Conservation (phyloP, 2,797 vertebrate species). For the Limnodromus scolopaceus region DNA sequence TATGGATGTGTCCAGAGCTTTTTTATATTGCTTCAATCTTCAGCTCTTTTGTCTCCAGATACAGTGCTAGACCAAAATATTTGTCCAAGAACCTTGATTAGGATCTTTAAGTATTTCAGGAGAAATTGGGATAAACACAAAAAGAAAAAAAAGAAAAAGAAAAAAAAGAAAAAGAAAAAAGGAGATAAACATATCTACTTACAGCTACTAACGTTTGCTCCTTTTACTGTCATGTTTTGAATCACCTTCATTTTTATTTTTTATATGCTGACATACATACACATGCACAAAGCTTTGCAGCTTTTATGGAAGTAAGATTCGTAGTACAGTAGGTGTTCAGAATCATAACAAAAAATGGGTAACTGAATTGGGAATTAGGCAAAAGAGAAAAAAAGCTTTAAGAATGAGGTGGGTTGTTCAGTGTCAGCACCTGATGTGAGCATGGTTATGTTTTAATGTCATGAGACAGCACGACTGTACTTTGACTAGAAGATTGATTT, state of each 20-base stretch:
- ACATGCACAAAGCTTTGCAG: not conserved
- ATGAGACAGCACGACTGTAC: conserved; percentile 28
- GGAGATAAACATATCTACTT: not conserved
- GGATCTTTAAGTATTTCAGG: not conserved
- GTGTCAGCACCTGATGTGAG: not conserved
- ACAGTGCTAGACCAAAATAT: not conserved
- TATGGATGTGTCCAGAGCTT: not conserved
- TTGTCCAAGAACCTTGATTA: not conserved
- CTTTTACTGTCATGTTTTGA: not conserved
- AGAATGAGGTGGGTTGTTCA: not conserved
- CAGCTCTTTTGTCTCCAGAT: not conserved
- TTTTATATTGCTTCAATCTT: not conserved
- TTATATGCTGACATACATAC: not conserved
- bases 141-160: not conserved
- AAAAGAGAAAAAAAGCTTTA: not conserved
- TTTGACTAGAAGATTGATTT: conserved; percentile 55
- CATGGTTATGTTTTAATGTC: conserved; percentile 32
- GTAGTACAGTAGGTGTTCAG: not conserved
- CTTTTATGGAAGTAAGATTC: not conserved
- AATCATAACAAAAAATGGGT: not conserved
- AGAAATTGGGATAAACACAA: not conserved
- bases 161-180: not conserved
- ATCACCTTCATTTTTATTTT: not conserved
- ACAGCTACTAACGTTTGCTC: not conserved
- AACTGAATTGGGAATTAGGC: not conserved